Evolutionary conservation across 2,888 invertebrate genomes (phyloP).

Genomic region (Pogonocherus hispidulus): DNA sequence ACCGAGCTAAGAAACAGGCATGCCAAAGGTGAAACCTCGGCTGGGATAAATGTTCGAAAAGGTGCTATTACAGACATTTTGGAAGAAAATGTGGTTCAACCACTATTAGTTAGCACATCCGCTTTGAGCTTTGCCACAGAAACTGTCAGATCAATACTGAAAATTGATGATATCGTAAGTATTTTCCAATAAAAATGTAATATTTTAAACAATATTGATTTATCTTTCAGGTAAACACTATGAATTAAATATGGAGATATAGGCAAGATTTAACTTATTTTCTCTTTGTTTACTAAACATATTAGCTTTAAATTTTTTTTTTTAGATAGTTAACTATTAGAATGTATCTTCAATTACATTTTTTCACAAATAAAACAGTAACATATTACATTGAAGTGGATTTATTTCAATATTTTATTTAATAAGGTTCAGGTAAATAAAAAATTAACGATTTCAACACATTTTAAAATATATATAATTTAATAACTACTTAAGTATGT

Average conservation of each 20-base stretch:
- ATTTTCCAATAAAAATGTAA: conserved; percentile 33
- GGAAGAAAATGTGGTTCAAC: conserved; percentile 97
- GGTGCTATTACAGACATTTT: conserved; percentile 97
- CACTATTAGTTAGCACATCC: conserved; percentile 93
- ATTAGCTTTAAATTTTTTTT: conserved; percentile 23
- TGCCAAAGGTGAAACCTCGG: conserved; percentile 86
- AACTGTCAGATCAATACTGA: conserved; percentile 96
- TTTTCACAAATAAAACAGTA: conserved; percentile 25
- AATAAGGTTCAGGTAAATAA: conserved; percentile 25
- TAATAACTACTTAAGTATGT: conserved; percentile 40
- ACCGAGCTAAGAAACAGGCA: conserved; percentile 96
- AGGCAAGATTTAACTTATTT: conserved; percentile 15
- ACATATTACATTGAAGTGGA: not conserved
- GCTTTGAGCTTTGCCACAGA: conserved; percentile 96
- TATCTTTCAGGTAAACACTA: conserved; percentile 71
- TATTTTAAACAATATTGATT: conserved; percentile 28
- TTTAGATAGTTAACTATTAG: not conserved
- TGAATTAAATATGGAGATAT: conserved; percentile 64
- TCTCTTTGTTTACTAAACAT: conserved; percentile 13
- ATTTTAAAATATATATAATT: conserved; percentile 40
- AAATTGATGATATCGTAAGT: conserved; percentile 99
- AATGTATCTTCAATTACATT: conserved; percentile 21
- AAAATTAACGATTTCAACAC: conserved; percentile 36
- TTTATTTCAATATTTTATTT: not conserved
- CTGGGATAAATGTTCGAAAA: conserved; percentile 97